Conservation (phyloP, 1,140 invertebrate species). For the Tenebrio molitor region DNA sequence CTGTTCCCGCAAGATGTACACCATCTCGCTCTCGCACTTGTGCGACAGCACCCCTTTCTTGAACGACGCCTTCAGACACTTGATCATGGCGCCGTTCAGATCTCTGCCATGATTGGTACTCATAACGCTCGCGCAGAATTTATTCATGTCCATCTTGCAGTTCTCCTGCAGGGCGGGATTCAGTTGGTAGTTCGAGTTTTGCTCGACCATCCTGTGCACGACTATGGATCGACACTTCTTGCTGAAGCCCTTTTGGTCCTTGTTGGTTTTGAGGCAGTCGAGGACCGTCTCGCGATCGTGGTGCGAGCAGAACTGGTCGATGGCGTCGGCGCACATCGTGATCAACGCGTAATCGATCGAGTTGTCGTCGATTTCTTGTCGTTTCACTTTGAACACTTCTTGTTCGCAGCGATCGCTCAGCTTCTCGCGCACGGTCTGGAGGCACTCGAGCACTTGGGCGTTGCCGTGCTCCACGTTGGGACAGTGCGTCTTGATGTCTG, state of each 20-base stretch:
- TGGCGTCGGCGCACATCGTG: conserved; percentile 87
- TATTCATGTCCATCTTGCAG: conserved; percentile 81
- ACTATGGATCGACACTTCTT: conserved; percentile 89
- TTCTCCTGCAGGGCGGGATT: conserved; percentile 88
- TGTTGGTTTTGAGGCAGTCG: conserved; percentile 82
- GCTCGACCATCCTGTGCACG: conserved; percentile 90
- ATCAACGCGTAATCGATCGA: conserved; percentile 88
- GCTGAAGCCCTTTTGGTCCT: conserved; percentile 87
- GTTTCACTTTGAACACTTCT: conserved; percentile 86
- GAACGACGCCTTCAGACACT: conserved; percentile 83
- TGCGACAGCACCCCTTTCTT: conserved; percentile 78
- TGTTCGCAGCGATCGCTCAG: conserved; percentile 81
- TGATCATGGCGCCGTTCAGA: conserved; percentile 72
- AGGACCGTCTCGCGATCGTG: conserved; percentile 77
- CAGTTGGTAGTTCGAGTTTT: conserved; percentile 92
- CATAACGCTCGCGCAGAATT: conserved; percentile 72
- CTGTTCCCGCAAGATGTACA: conserved; percentile 85
- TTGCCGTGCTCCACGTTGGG: conserved; percentile 80
- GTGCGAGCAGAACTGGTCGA: conserved; percentile 83
- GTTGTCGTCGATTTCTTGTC: conserved; percentile 88
- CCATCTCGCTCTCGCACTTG: conserved; percentile 87
- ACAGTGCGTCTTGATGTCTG: conserved; percentile 86
- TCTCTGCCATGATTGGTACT: conserved; percentile 66
- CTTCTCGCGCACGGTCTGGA: conserved; percentile 78
- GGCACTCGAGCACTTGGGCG: conserved; percentile 88